Percentiles rank a stretch among this genome's conserved stretches.
These are phyloP conservation scores for Apostichopus japonicus DNA, from an alignment of 35 echinoderm and acorn worm genomes.

Conservation along the genomic window DNA sequence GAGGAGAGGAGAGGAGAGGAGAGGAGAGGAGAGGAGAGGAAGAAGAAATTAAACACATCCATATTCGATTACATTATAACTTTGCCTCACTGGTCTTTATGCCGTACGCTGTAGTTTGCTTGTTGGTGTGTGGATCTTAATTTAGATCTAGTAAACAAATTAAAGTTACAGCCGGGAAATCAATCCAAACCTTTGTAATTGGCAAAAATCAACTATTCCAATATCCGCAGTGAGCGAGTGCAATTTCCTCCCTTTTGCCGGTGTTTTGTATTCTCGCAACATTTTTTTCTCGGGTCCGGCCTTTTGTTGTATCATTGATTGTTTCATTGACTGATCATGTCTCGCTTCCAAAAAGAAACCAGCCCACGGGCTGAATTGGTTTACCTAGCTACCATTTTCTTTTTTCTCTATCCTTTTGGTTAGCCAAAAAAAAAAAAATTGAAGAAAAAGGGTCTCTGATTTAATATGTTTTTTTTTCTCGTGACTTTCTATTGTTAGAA, in stretches of 20 bases:
- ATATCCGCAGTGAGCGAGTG: conserved; percentile 28
- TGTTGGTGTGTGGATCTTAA: conserved; percentile 32
- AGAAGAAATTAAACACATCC: conserved; percentile 47
- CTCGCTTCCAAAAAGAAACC: not conserved
- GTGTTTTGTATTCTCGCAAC: not conserved
- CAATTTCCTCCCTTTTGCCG: conserved; percentile 22
- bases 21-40: no score
- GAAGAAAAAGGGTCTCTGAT: not conserved
- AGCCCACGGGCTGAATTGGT: conserved; percentile 14
- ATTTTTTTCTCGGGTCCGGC: not conserved
- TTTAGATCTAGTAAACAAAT: conserved; percentile 46
- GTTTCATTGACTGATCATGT: conserved; percentile 18
- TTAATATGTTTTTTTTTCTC: not conserved
- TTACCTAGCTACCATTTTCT: not conserved
- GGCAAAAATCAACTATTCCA: conserved; percentile 34
- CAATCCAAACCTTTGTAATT: conserved; percentile 44
- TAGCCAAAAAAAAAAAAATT: no score
- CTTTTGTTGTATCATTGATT: conserved; percentile 8
- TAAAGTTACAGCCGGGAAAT: conserved; percentile 9
- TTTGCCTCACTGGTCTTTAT: not conserved
- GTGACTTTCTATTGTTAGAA: not conserved
- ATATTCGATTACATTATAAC: conserved; percentile 15
- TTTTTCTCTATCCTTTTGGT: not conserved
- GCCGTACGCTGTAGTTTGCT: no score
- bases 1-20: no score